Conservation (phyloP, 1,140 invertebrate species). For the Bradysia coprophila region DNA sequence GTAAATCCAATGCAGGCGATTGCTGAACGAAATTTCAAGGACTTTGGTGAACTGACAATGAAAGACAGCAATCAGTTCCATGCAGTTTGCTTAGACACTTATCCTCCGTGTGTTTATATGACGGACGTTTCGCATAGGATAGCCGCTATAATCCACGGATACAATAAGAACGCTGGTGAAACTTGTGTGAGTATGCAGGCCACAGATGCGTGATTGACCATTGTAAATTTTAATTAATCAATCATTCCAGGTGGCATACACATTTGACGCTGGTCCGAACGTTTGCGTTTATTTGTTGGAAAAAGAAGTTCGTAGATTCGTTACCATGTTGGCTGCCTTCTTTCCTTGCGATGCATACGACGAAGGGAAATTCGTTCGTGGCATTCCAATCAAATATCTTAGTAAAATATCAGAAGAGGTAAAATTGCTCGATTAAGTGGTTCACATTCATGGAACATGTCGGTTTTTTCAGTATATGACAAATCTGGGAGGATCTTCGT, state of each 20-base stretch:
- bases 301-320: slow-evolving; percentile 46
- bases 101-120: slow-evolving; percentile 85
- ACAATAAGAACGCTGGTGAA: slow-evolving; percentile 44
- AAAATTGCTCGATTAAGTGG: neutral
- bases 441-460: too few species aligned
- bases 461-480: too few species aligned
- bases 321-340: slow-evolving; percentile 42
- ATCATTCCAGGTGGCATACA: slow-evolving; percentile 47
- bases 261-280: slow-evolving; percentile 96
- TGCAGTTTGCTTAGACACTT: slow-evolving; percentile 85
- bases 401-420: neutral
- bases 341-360: slow-evolving; percentile 40
- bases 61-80: slow-evolving; percentile 97
- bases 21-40: slow-evolving; percentile 54
- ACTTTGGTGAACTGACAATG: slow-evolving; percentile 89
- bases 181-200: slow-evolving; percentile 32
- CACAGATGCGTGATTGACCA: too few species aligned
- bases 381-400: slow-evolving; percentile 23
- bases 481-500: too few species aligned
- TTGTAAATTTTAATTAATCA: neutral
- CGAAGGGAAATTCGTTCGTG: slow-evolving; percentile 32
- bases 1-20: slow-evolving; percentile 41
- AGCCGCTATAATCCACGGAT: slow-evolving; percentile 60
- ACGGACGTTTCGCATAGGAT: slow-evolving; percentile 72
- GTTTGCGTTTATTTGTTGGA: slow-evolving; percentile 78